Evolutionary conservation across 2,797 vertebrate species (phyloP).

Genomic region (Lophotriccus pileatus): DNA sequence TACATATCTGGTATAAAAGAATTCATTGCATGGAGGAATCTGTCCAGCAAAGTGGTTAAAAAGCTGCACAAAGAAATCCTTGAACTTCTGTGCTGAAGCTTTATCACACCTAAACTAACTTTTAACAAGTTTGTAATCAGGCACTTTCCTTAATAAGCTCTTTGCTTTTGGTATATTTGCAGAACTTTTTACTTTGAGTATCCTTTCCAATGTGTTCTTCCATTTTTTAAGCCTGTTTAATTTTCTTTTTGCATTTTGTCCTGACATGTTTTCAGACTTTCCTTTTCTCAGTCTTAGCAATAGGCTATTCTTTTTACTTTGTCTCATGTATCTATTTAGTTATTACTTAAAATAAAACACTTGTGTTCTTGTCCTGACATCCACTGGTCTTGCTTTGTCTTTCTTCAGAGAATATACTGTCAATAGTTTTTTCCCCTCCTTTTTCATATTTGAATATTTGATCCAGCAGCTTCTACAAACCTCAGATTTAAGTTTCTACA

Average conservation of each 20-base stretch:
- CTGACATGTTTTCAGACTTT: not conserved
- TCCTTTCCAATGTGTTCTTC: not conserved
- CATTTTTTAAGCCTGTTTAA: not conserved
- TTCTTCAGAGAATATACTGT: not conserved
- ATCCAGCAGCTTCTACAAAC: not conserved
- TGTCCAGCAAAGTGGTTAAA: not conserved
- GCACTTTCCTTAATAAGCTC: not conserved
- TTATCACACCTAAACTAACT: not conserved
- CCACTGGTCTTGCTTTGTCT: not conserved
- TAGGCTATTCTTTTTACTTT: not conserved
- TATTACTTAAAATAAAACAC: not conserved
- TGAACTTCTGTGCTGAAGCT: not conserved
- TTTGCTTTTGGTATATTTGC: not conserved
- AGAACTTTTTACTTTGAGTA: not conserved
- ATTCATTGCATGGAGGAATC: not conserved
- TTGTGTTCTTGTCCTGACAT: not conserved
- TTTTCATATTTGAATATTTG: not conserved
- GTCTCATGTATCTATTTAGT: not conserved
- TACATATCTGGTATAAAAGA: not conserved
- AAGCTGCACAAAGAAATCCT: not conserved
- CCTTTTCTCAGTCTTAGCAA: not conserved
- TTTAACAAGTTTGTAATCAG: not conserved
- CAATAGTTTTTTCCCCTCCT: not conserved
- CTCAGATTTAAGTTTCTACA: not conserved
- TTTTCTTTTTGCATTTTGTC: not conserved